Evolutionary conservation across 2,797 vertebrate species (phyloP).

Genomic region (Taenioides sp.): DNA sequence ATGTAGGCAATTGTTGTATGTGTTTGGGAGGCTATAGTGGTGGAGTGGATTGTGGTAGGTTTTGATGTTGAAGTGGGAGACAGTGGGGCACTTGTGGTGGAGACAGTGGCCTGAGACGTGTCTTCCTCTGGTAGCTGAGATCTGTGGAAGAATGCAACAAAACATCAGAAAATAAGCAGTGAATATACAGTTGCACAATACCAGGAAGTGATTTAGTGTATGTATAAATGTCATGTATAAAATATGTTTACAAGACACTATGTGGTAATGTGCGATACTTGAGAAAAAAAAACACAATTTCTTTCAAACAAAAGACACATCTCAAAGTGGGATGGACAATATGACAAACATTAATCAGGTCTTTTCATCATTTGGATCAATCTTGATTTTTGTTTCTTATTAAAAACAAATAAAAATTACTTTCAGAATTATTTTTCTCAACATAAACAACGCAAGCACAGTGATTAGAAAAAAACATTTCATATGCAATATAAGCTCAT

Average conservation of each 20-base stretch:
- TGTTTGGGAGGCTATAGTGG: conserved; percentile 33
- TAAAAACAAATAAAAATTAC: too few species aligned
- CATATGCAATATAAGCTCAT: not conserved
- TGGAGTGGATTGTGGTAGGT: conserved; percentile 40
- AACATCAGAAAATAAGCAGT: not conserved
- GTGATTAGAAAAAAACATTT: not conserved
- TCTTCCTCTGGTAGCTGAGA: conserved; percentile 52
- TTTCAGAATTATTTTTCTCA: too few species aligned
- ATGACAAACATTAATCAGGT: too few species aligned
- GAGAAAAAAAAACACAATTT: too few species aligned
- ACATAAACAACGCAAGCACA: too few species aligned
- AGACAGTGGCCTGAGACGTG: conserved; percentile 30
- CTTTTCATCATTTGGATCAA: too few species aligned
- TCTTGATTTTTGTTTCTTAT: too few species aligned
- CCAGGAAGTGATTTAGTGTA: not conserved
- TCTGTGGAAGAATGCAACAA: conserved; percentile 27
- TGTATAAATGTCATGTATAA: too few species aligned
- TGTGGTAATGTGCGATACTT: too few species aligned
- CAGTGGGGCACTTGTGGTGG: conserved; percentile 17
- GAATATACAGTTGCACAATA: not conserved
- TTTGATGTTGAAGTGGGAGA: conserved; percentile 38
- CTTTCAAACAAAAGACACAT: too few species aligned
- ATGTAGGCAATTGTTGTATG: conserved; percentile 23
- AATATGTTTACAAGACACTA: too few species aligned
- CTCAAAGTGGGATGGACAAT: too few species aligned